Percentiles rank a stretch among this genome's conserved stretches.
These are phyloP conservation scores for Trogon surrucura DNA, from an alignment of 2,113 vertebrate species.

Conservation along the genomic window DNA sequence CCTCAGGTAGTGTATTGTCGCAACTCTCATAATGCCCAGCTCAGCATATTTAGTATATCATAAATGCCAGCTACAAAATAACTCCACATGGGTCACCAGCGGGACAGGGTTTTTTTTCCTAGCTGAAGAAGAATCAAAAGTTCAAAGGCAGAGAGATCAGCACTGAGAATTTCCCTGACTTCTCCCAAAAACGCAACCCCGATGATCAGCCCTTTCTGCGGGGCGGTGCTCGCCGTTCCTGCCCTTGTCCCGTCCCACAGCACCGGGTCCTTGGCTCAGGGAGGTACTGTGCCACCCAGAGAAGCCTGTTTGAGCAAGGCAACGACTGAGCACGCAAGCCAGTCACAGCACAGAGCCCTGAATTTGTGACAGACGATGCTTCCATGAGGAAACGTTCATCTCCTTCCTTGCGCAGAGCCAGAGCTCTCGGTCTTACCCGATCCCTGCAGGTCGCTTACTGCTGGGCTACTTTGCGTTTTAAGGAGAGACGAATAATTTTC, in stretches of 20 bases:
- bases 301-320: background rate
- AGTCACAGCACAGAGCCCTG: accelerated
- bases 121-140: background rate
- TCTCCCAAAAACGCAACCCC: background rate
- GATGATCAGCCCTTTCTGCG: background rate
- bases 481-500: background rate
- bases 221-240: background rate
- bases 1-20: background rate
- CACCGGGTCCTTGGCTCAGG: background rate
- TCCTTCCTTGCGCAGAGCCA: background rate
- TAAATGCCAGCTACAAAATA: background rate
- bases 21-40: background rate
- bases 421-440: background rate
- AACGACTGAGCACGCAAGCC: background rate
- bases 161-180: background rate
- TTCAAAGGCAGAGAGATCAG: background rate
- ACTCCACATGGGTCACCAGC: no score
- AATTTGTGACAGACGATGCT: accelerated
- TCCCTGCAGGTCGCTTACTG: background rate
- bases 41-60: background rate
- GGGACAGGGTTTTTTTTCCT: background rate
- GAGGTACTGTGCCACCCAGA: background rate
- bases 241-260: accelerated
- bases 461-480: background rate
- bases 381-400: background rate